Percentiles rank a stretch among this genome's conserved stretches.
Evolutionary conservation across 2,113 vertebrate genomes (phyloP).

Genomic region (Tachysurus vachellii): DNA sequence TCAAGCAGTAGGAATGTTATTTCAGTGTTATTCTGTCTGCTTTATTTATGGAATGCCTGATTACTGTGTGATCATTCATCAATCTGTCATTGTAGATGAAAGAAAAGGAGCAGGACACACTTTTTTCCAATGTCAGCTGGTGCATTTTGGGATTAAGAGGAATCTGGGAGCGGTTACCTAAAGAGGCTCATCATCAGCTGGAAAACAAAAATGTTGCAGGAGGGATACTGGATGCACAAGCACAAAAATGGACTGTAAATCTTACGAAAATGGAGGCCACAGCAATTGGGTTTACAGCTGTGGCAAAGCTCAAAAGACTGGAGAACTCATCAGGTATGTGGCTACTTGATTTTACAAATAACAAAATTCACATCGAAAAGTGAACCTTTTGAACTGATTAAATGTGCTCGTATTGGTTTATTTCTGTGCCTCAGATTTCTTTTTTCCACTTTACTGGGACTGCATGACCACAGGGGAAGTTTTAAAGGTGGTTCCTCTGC

Average conservation of each 20-base stretch:
- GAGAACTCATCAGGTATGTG: slow-evolving; percentile 57
- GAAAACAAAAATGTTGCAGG: slow-evolving; percentile 43
- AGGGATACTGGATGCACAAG: slow-evolving; percentile 54
- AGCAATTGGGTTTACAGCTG: background rate
- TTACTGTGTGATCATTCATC: background rate
- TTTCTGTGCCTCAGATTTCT: slow-evolving; percentile 58
- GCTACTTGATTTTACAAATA: background rate
- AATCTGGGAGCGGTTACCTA: slow-evolving; percentile 63
- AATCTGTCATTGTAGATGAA: slow-evolving; percentile 39
- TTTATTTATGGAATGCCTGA: background rate
- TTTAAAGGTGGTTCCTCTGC: slow-evolving; percentile 39
- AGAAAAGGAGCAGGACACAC: slow-evolving; percentile 48
- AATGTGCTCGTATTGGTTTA: background rate
- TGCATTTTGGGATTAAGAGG: slow-evolving; percentile 56
- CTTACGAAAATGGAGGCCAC: slow-evolving; percentile 34
- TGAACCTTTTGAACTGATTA: slow-evolving; percentile 18
- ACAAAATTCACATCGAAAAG: slow-evolving; percentile 52
- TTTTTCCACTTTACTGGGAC: slow-evolving; percentile 65
- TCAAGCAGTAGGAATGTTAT: background rate
- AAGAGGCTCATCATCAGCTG: slow-evolving; percentile 57
- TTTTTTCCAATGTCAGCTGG: slow-evolving; percentile 61
- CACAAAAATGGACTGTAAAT: slow-evolving; percentile 51
- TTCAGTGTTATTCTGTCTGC: background rate
- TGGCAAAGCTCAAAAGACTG: slow-evolving; percentile 56
- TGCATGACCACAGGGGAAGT: slow-evolving; percentile 43